Evolutionary conservation across 2,113 vertebrate species (phyloP).

Genomic region (Prochilodus magdalenae): DNA sequence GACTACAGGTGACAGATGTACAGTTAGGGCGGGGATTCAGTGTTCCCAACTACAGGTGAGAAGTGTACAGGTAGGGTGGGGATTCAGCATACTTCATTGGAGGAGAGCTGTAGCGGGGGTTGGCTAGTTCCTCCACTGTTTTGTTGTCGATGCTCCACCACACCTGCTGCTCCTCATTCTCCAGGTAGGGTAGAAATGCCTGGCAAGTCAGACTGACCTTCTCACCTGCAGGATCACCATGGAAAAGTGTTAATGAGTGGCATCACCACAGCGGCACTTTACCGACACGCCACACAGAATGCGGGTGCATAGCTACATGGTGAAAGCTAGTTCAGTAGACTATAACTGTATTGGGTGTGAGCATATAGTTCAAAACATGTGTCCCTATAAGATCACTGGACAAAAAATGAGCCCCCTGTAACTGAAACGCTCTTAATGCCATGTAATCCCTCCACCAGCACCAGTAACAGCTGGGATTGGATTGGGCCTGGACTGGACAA

Average conservation of each 20-base stretch:
- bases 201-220: constrained; percentile 71
- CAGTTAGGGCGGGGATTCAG: not conserved
- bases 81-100: constrained; percentile 60
- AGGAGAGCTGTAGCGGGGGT: constrained; percentile 70
- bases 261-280: not conserved
- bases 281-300: no score
- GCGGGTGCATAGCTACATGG: no score
- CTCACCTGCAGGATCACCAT: constrained; percentile 51
- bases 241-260: not conserved
- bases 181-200: constrained; percentile 79
- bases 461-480: no score
- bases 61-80: not conserved
- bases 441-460: no score
- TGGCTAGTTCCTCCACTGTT: constrained; percentile 72
- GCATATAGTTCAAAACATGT: no score
- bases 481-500: no score
- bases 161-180: constrained; percentile 71
- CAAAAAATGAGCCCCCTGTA: no score
- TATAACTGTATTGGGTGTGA: no score
- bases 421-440: no score
- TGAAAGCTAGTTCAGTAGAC: no score
- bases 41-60: not conserved
- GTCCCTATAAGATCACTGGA: no score
- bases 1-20: not conserved
- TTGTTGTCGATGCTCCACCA: constrained; percentile 92